These are phyloP conservation scores for Xiphydria camelus DNA, from an alignment of 2,888 invertebrate species.

Conservation along the genomic window DNA sequence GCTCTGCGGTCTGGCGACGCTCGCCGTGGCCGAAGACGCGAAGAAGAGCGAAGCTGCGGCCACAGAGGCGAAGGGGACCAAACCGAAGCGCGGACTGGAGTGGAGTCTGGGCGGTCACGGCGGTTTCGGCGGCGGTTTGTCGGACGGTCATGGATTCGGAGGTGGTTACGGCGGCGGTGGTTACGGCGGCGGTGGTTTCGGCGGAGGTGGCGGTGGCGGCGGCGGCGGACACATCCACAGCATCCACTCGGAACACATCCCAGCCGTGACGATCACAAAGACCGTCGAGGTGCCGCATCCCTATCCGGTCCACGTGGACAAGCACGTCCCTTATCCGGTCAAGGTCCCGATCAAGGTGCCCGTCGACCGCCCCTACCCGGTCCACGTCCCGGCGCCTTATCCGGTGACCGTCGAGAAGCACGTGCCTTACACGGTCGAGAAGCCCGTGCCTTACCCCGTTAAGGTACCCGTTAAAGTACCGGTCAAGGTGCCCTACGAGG, in stretches of 20 bases:
- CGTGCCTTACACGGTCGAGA: conserved; percentile 8
- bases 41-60: conserved; percentile 19
- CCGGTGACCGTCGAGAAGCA: conserved; percentile 11
- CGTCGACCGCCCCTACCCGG: conserved; percentile 40
- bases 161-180: conserved; percentile 18
- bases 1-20: conserved; percentile 40
- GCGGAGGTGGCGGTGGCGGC: conserved; percentile 15
- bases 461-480: conserved; percentile 47
- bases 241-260: conserved; percentile 37
- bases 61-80: conserved; percentile 28
- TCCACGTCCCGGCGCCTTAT: conserved; percentile 12
- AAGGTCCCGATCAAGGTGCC: conserved; percentile 32
- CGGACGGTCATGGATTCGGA: conserved; percentile 24
- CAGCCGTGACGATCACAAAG: conserved; percentile 49
- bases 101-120: conserved; percentile 39
- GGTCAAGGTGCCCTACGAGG: conserved; percentile 45
- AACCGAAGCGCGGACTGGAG: conserved; percentile 48
- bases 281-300: conserved; percentile 50
- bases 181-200: conserved; percentile 17
- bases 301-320: conserved; percentile 48
- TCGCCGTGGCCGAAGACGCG: conserved; percentile 37
- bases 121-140: conserved; percentile 19
- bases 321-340: conserved; percentile 46
- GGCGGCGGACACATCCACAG: conserved; percentile 16
- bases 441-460: conserved; percentile 39